Evolutionary conservation across 2,797 vertebrate species (phyloP).

Genomic region (Onychomys arenicola): DNA sequence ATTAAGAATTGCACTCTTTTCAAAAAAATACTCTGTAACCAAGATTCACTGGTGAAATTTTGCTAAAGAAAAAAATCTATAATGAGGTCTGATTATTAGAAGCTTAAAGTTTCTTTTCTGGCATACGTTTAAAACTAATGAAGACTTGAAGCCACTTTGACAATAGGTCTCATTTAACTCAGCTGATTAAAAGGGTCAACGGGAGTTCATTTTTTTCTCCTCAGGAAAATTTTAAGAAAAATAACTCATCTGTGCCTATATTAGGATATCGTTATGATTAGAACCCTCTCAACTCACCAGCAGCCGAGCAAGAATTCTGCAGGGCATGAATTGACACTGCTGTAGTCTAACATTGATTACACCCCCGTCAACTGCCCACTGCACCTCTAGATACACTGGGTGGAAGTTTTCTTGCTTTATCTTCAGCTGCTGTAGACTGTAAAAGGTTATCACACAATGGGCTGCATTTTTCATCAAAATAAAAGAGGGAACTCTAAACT

Average conservation of each 20-base stretch:
- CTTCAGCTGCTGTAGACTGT: background rate
- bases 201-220: slow-evolving; percentile 68
- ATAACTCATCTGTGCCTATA: background rate
- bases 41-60: slow-evolving; percentile 47
- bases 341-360: background rate
- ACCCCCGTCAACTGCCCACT: background rate
- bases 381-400: background rate
- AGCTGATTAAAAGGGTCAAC: slow-evolving; percentile 79
- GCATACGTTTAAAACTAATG: slow-evolving; percentile 77
- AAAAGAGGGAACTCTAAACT: background rate
- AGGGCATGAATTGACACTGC: background rate
- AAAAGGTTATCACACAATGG: background rate
- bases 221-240: slow-evolving; percentile 60
- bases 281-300: slow-evolving; percentile 49
- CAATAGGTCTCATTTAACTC: slow-evolving; percentile 75
- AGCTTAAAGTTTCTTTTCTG: slow-evolving; percentile 63
- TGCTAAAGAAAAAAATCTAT: slow-evolving; percentile 66
- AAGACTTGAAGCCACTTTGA: slow-evolving; percentile 63
- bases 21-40: background rate
- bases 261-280: slow-evolving; percentile 64
- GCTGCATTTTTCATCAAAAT: slow-evolving; percentile 15
- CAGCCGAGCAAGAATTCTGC: slow-evolving; percentile 22
- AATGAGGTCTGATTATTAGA: slow-evolving; percentile 76
- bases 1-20: slow-evolving; percentile 9
- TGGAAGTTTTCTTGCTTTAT: slow-evolving; percentile 31